Base-by-base conservation (phyloP, 1,140 invertebrate genomes). In the Cephus cinctus region DNA sequence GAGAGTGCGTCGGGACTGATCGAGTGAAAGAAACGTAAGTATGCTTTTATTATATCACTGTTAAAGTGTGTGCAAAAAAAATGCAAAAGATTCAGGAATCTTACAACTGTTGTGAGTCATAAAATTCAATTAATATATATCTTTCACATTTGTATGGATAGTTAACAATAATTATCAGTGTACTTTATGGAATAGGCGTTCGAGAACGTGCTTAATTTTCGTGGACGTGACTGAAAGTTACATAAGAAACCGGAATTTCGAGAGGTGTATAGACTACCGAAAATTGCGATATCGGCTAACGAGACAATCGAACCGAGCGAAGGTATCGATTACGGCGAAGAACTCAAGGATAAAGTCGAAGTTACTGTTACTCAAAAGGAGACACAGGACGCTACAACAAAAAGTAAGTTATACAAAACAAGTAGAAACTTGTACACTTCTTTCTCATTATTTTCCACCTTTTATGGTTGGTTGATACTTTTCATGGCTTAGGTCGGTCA, bases 271-370 rank as follows among this genome's bases (percentile, higher is more conserved):
- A 2, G 43, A 12, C 34, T 20, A 21, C 20, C 20, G 20, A 20
- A 47, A 5, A 46, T 34, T 36, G 21, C 18, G 16, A 12, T 32
- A 32, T 25, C 23, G 42, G 43, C 35, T 35, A 22, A 44, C 42
- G 3, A 39, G 35, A 3, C 35, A 12, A 38, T 4, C n/a, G 35
- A 38, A 5, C n/a, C 35, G 15, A 38, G 16, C 35, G 15, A 38
- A 5, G 5, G 14, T 38, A 16, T 15, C 35, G 14, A 20, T 38
- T 18, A 4, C 4, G 35, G 5, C 35, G 5, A 38, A 38, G n/a
- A 38, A 12, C 4, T 38, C 35, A n/a, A 38, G 5, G n/a, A 20
- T 38, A n/a, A 38, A 38, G 35, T 20, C 35, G 14, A 9, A 16
- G 35, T 38, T 38, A n/a, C 35, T 16, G 12, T 38, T 38, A 18